These are phyloP conservation scores for Meteorus cinctellus DNA, from an alignment of 2,888 invertebrate genomes.

Conservation along the genomic window DNA sequence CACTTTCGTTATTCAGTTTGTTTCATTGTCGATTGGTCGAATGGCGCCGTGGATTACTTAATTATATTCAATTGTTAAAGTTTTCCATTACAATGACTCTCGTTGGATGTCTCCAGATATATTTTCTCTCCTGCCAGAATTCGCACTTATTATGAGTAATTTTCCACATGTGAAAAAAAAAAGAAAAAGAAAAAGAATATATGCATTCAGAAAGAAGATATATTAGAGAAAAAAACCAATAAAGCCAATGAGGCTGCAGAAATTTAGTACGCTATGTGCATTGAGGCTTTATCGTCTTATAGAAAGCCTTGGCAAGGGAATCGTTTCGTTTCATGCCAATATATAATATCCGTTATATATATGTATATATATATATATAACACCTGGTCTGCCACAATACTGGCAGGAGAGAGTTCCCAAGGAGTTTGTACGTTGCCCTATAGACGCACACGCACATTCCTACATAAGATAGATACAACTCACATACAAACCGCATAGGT, in stretches of 20 bases:
- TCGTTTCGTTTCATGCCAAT: not conserved
- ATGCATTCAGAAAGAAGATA: not conserved
- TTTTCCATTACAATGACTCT: conserved; percentile 51
- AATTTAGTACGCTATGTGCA: conserved; percentile 1
- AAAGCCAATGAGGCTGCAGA: conserved; percentile 16
- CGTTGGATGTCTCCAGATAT: not conserved
- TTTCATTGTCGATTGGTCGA: conserved; percentile 48
- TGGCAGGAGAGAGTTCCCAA: conserved; percentile 13
- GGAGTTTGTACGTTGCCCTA: not conserved
- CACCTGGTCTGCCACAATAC: conserved; percentile 5
- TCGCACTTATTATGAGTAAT: not conserved
- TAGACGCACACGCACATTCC: not conserved
- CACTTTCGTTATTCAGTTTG: not conserved
- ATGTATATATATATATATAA: not conserved
- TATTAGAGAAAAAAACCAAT: not conserved
- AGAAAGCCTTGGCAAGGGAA: not conserved
- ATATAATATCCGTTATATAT: not conserved
- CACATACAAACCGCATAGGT: not conserved
- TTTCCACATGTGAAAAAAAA: not conserved
- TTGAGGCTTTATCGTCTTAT: conserved; percentile 1
- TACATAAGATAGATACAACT: not conserved
- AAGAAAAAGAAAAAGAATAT: not conserved
- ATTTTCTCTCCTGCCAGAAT: not conserved
- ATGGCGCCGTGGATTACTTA: conserved; percentile 63
- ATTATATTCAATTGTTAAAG: conserved; percentile 72